phyloP scores from a whole-genome alignment of 2,888 invertebrate genomes.

The Halictus quadricinctus region DNA sequence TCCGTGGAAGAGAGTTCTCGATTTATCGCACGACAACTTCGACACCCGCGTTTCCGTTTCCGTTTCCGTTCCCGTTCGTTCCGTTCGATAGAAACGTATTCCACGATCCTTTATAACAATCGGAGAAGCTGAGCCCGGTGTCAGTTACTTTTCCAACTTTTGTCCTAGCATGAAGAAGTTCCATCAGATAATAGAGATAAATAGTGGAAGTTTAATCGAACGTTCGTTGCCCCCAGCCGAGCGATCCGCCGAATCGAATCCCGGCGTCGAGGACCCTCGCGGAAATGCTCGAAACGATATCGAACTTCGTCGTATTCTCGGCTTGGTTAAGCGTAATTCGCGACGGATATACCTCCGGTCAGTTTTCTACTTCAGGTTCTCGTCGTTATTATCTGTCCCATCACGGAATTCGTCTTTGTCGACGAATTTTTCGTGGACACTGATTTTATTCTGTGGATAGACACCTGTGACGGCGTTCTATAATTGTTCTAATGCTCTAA shows the following conservation, averaged over 20 bases:
- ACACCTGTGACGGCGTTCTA: too few relatives aligned
- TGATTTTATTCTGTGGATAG: too few relatives aligned
- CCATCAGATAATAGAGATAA: constrained; percentile 23
- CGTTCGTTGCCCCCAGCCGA: background rate
- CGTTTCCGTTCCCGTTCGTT: background rate
- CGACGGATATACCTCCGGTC: background rate
- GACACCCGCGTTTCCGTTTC: constrained; percentile 19
- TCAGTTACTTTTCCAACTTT: constrained; percentile 37
- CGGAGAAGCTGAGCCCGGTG: constrained; percentile 8
- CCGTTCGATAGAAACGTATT: constrained; percentile 13
- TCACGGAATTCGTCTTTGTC: background rate
- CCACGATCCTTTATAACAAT: constrained; percentile 14
- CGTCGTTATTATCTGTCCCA: background rate
- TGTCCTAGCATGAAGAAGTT: constrained; percentile 18
- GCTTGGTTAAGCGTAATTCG: background rate
- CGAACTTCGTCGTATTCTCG: constrained; percentile 2
- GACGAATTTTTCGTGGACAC: too few relatives aligned
- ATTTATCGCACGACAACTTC: constrained; percentile 32
- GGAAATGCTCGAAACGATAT: constrained; percentile 5
- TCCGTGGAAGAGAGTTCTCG: constrained; percentile 2
- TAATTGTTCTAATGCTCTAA: too few relatives aligned
- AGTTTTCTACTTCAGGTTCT: background rate
- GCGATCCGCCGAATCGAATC: constrained; percentile 4
- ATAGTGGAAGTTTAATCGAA: constrained; percentile 31
- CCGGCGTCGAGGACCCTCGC: background rate